These are phyloP conservation scores for Aphis gossypii DNA, from an alignment of 1,140 invertebrate species.

Conservation along the genomic window DNA sequence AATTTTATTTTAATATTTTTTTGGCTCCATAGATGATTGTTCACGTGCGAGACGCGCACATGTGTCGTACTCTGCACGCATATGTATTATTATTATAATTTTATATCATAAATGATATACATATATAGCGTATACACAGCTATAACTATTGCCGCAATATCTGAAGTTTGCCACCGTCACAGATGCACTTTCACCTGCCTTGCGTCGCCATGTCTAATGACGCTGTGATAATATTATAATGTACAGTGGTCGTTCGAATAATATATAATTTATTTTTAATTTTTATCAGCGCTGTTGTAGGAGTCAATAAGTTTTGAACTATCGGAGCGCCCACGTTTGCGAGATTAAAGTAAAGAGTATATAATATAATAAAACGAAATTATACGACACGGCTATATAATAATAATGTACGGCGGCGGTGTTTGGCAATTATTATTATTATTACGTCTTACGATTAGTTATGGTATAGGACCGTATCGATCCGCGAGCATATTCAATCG, in stretches of 20 bases:
- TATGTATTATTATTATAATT: background rate
- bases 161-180: slow-evolving; percentile 9
- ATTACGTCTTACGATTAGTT: background rate
- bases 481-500: background rate
- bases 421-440: background rate
- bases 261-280: background rate
- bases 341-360: background rate
- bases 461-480: background rate
- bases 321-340: background rate
- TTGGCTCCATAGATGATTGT: background rate
- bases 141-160: background rate
- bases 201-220: background rate
- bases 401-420: background rate
- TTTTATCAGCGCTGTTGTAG: background rate
- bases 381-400: background rate
- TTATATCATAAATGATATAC: background rate
- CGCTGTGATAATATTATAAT: background rate
- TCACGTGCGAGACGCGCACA: background rate
- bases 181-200: slow-evolving; percentile 45
- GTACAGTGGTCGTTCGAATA: background rate
- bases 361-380: background rate
- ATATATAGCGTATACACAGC: background rate
- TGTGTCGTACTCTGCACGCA: background rate
- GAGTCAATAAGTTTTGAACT: background rate
- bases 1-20: background rate